phyloP scores from a whole-genome alignment of 2,888 invertebrate species.

The Erynnis tages region DNA sequence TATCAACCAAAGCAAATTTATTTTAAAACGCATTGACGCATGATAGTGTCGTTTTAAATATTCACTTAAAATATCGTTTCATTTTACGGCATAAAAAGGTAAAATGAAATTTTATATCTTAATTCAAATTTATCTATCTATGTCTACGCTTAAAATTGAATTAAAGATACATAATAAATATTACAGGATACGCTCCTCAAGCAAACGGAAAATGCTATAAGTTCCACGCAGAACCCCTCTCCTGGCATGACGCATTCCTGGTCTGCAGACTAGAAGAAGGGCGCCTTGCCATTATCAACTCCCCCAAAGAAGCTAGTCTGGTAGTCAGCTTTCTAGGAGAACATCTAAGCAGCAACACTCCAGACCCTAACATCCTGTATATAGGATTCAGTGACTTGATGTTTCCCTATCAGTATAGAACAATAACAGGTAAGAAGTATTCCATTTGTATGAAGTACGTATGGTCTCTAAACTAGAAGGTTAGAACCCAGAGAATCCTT shows the following conservation, averaged over 20 bases:
- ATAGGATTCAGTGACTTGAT: slow-evolving; percentile 56
- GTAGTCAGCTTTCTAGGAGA: slow-evolving; percentile 48
- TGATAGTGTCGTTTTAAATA: too few relatives aligned
- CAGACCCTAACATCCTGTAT: slow-evolving; percentile 48
- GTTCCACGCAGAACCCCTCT: slow-evolving; percentile 48
- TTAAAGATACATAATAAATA: too few relatives aligned
- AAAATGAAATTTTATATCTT: too few relatives aligned
- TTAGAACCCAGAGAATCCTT: not conserved
- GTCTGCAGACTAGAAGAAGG: slow-evolving; percentile 49
- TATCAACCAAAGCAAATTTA: too few relatives aligned
- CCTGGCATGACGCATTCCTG: slow-evolving; percentile 54
- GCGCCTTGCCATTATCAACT: slow-evolving; percentile 49
- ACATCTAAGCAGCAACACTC: slow-evolving; percentile 44
- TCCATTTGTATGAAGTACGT: too few relatives aligned
- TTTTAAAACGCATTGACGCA: too few relatives aligned
- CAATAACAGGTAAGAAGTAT: slow-evolving; percentile 44
- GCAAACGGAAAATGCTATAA: slow-evolving; percentile 53
- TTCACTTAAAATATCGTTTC: too few relatives aligned
- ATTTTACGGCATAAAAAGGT: too few relatives aligned
- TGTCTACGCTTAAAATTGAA: too few relatives aligned
- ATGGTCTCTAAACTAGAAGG: too few relatives aligned
- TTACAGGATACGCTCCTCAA: slow-evolving; percentile 43
- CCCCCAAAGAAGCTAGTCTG: slow-evolving; percentile 48
- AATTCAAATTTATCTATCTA: too few relatives aligned
- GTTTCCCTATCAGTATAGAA: slow-evolving; percentile 54